phyloP scores from a whole-genome alignment of 2,797 vertebrate genomes.

The Atherinosoma microstoma region DNA sequence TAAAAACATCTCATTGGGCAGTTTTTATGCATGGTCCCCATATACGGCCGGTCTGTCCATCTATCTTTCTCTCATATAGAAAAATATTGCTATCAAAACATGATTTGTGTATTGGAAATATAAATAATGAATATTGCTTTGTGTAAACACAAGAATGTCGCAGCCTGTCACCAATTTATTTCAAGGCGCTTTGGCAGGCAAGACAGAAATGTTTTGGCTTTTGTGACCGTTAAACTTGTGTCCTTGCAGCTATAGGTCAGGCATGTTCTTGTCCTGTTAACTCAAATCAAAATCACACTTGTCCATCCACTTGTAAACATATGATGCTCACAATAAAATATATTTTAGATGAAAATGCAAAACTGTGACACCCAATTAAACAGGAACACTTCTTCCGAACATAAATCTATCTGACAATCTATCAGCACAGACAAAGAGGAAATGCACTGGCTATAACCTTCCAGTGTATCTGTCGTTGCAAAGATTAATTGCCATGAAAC shows the following conservation, averaged over 20 bases:
- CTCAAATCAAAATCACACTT: slow-evolving; percentile 43
- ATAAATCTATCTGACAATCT: slow-evolving; percentile 51
- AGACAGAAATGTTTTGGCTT: slow-evolving; percentile 47
- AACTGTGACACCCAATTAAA: background rate
- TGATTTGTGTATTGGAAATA: background rate
- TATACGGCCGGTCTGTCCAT: background rate
- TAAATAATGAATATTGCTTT: slow-evolving; percentile 15
- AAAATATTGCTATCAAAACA: slow-evolving; percentile 17
- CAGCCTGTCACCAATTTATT: slow-evolving; percentile 29
- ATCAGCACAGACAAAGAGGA: slow-evolving; percentile 59
- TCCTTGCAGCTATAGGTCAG: slow-evolving; percentile 52
- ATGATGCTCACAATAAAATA: background rate
- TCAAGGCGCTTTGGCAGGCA: slow-evolving; percentile 19
- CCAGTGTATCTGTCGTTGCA: slow-evolving; percentile 64
- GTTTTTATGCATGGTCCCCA: background rate
- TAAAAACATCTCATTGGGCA: slow-evolving; percentile 5
- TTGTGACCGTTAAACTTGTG: slow-evolving; percentile 50
- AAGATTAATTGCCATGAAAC: slow-evolving; percentile 86
- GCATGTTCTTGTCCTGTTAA: slow-evolving; percentile 31
- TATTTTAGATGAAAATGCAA: slow-evolving; percentile 14
- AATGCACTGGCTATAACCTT: slow-evolving; percentile 71
- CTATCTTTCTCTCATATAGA: background rate
- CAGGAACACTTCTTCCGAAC: slow-evolving; percentile 3
- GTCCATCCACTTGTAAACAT: slow-evolving; percentile 17
- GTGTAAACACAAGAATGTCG: slow-evolving; percentile 19